Base-by-base conservation (phyloP, 2,888 invertebrate species). In the Teleogryllus oceanicus region DNA sequence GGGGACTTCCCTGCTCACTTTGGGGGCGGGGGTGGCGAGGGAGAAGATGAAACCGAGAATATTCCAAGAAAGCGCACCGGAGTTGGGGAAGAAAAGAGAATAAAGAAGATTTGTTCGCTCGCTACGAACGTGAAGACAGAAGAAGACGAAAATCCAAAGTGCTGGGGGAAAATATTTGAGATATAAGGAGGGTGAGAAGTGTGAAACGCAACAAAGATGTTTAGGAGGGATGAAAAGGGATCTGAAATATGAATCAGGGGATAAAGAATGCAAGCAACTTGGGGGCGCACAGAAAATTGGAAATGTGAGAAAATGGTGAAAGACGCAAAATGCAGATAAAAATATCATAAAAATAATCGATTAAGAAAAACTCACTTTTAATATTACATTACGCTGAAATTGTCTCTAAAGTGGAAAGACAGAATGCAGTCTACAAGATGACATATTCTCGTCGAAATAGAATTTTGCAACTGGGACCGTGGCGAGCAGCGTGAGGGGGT, bases 1-100 rank as follows among this genome's bases (percentile, higher is more conserved):
- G 62, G 62, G 62, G 62, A 62, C 5, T 37, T 78, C 75, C 80
- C 78, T 18, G 75, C 49, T 1, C 78, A 0, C 5, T 50, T 49
- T 37, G 76, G 80, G 76, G 50, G 37, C 3, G 24, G 24, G 24
- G 24, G 24, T 18, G 1, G 18, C 20, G 11, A 24, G 75, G 24
- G 74, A 50, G 50, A 75, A 75, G 76, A 75, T 51, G 50, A 50
- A 50, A 79, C 50, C 21, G 76, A 79, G 24, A 79, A 50, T 49
- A 77, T n/a, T 49, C n/a, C 18, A 49, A 24, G 50, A 49, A 77
- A 77, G 77, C 77, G 50, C 77, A 20, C 50, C 18, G 12, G 49
- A 24, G 49, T 20, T 18, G 16, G 77, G 49, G 20, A 49, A 49
- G 50, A n/a, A 77, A 49, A 20, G 50, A n/a, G 20, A 13, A 77